Evolutionary conservation across 30 jellyfish, hydroid and myxozoan species (phyloP).

Genomic region (Aurelia aurita complex sp. Pacific): DNA sequence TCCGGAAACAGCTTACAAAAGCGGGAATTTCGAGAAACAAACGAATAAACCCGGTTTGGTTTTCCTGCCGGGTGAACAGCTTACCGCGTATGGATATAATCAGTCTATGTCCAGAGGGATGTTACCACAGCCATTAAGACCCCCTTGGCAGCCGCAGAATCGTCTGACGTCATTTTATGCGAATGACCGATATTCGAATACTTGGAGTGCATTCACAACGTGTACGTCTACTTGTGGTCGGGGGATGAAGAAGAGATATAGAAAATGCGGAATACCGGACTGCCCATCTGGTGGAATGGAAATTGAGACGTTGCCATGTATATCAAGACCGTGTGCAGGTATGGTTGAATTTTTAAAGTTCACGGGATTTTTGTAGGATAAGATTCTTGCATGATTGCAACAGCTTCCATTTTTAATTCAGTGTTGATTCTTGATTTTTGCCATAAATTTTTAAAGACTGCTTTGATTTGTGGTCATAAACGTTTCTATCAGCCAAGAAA

Average conservation of each 20-base stretch:
- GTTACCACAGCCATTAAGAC: slow-evolving; percentile 44
- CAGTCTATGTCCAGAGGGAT: slow-evolving; percentile 32
- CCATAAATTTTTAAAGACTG: too few relatives aligned
- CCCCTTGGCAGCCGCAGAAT: slow-evolving; percentile 24
- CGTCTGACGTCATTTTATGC: slow-evolving; percentile 33
- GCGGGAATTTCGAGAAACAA: slow-evolving; percentile 58
- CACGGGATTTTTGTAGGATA: neutral
- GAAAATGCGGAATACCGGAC: slow-evolving; percentile 92
- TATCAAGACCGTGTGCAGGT: slow-evolving; percentile 90
- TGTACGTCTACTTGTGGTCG: slow-evolving; percentile 95
- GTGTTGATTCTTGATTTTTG: too few relatives aligned
- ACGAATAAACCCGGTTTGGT: slow-evolving; percentile 56
- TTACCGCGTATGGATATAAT: slow-evolving; percentile 38
- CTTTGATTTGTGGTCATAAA: too few relatives aligned
- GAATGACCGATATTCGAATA: slow-evolving; percentile 14
- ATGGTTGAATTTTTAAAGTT: neutral
- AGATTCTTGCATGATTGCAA: neutral
- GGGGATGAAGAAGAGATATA: slow-evolving; percentile 92
- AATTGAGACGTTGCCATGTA: slow-evolving; percentile 90
- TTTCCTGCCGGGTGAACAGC: slow-evolving; percentile 59
- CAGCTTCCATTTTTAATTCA: neutral
- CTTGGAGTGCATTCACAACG: slow-evolving; percentile 88
- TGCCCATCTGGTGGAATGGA: slow-evolving; percentile 99
- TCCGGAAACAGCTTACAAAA: slow-evolving; percentile 44
- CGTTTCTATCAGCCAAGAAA: too few relatives aligned